phyloP scores from a whole-genome alignment of 2,888 invertebrate genomes.

The Harmothoe impar region DNA sequence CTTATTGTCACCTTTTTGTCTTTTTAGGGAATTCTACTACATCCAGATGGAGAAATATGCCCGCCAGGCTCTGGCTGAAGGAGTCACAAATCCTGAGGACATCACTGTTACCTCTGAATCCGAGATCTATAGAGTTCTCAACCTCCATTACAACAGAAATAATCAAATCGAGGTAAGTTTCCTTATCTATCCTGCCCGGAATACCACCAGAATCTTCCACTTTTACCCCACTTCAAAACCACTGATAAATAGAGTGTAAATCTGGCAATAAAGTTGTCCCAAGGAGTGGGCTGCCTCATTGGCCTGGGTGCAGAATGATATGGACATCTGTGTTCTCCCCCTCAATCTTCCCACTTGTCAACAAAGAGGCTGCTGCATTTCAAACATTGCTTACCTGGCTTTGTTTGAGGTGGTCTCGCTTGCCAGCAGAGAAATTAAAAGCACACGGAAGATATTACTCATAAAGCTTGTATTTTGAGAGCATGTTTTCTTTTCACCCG shows the following conservation, averaged over 20 bases:
- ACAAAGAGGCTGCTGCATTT: neutral
- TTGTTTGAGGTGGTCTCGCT: constrained; percentile 19
- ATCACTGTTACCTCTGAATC: constrained; percentile 96
- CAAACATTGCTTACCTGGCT: constrained; percentile 30
- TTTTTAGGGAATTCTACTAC: constrained; percentile 98
- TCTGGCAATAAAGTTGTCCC: neutral
- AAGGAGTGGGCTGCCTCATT: neutral
- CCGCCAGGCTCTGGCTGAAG: constrained; percentile 98
- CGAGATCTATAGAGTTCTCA: constrained; percentile 98
- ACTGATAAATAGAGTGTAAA: neutral
- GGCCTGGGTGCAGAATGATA: neutral
- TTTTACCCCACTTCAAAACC: neutral
- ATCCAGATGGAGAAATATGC: constrained; percentile 99
- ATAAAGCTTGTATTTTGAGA: constrained; percentile 26
- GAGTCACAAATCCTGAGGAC: constrained; percentile 95
- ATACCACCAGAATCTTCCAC: neutral
- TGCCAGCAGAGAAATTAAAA: constrained; percentile 3
- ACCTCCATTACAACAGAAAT: constrained; percentile 89
- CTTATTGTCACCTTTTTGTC: constrained; percentile 53
- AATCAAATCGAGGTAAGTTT: constrained; percentile 83
- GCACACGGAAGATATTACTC: constrained; percentile 42
- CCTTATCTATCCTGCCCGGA: neutral
- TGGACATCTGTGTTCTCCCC: neutral
- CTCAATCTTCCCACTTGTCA: constrained; percentile 9
- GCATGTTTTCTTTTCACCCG: constrained; percentile 18